A percentile compares a stretch with the other conserved stretches of the same genome.
Conservation (phyloP, 2,113 vertebrate genomes). For the Salvator merianae region DNA sequence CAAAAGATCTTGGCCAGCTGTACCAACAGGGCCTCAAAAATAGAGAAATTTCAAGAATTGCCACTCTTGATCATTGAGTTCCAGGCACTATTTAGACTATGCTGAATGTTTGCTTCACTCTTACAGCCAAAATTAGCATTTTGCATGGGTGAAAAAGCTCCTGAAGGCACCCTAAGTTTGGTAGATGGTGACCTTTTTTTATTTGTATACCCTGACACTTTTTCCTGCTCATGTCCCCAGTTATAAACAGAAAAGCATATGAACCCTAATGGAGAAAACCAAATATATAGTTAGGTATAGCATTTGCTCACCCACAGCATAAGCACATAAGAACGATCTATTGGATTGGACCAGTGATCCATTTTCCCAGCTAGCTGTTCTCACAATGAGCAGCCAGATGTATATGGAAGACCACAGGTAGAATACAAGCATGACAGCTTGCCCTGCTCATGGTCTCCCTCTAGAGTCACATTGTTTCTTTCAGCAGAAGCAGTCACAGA, state of each 20-base stretch:
- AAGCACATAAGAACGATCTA: too few relatives aligned
- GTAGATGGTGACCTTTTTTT: neutral
- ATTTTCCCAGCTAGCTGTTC: too few relatives aligned
- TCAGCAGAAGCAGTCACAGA: too few relatives aligned
- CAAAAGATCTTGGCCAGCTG: constrained; percentile 1
- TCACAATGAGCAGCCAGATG: too few relatives aligned
- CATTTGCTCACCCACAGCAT: too few relatives aligned
- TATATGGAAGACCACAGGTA: too few relatives aligned
- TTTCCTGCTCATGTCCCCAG: neutral
- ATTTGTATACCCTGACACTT: too few relatives aligned
- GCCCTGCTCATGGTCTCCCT: too few relatives aligned
- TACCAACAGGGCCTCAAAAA: constrained; percentile 32
- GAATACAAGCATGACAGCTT: too few relatives aligned
- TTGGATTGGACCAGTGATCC: too few relatives aligned
- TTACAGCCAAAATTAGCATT: neutral
- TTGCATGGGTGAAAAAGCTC: neutral
- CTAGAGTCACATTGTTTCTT: too few relatives aligned
- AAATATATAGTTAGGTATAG: too few relatives aligned
- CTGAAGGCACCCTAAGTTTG: neutral
- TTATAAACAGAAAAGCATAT: neutral
- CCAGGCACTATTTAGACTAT: neutral
- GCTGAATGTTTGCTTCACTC: neutral
- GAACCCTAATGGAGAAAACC: neutral
- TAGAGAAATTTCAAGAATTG: constrained; percentile 11
- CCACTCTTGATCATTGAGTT: constrained; percentile 18